phyloP scores from a whole-genome alignment of 2,888 invertebrate genomes.

The Helobdella robusta region DNA sequence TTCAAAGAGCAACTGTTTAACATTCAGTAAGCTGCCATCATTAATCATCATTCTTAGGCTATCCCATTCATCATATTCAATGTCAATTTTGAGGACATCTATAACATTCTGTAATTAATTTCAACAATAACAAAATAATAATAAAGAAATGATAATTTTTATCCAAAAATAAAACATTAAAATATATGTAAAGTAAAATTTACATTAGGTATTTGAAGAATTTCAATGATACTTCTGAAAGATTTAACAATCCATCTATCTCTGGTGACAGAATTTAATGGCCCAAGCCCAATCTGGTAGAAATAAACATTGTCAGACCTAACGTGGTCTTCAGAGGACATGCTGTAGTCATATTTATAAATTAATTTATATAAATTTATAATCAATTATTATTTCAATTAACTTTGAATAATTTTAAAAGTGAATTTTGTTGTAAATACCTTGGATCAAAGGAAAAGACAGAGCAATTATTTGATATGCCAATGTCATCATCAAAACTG shows the following conservation, averaged over 20 bases:
- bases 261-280: constrained; percentile 25
- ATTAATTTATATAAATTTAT: not conserved
- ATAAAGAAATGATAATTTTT: too few relatives aligned
- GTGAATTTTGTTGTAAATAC: constrained; percentile 2
- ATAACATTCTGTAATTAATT: constrained; percentile 29
- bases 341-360: constrained; percentile 22
- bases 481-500: constrained; percentile 34
- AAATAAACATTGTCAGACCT: constrained; percentile 28
- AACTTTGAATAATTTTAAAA: not conserved
- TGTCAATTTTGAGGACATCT: constrained; percentile 35
- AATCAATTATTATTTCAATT: not conserved
- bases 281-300: constrained; percentile 32
- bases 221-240: constrained; percentile 23
- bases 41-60: constrained; percentile 29
- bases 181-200: not conserved
- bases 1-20: constrained; percentile 36
- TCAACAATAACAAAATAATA: not conserved
- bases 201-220: constrained; percentile 29
- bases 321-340: constrained; percentile 30
- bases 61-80: constrained; percentile 35
- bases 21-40: constrained; percentile 28
- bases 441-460: constrained; percentile 42
- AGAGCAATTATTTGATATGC: constrained; percentile 37
- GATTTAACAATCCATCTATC: constrained; percentile 28
- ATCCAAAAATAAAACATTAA: too few relatives aligned